A percentile compares a stretch with the other conserved stretches of the same genome.
These are phyloP conservation scores for Apodemia hepburni DNA, from an alignment of 2,888 invertebrate genomes.

Conservation along the genomic window DNA sequence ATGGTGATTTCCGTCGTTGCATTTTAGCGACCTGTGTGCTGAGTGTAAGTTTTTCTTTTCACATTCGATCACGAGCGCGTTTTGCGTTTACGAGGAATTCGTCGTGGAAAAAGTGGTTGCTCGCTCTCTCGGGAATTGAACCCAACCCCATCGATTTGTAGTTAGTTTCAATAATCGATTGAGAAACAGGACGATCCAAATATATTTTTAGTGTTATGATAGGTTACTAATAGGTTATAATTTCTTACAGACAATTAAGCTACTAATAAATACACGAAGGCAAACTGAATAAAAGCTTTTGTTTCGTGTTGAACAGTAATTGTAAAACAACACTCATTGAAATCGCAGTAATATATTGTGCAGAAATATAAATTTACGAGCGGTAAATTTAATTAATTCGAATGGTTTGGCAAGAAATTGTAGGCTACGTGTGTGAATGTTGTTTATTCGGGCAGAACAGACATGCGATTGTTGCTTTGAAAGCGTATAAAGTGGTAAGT, in stretches of 20 bases:
- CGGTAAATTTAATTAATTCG: slow-evolving; percentile 9
- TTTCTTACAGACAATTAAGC: background rate
- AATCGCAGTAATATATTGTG: slow-evolving; percentile 2
- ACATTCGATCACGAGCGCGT: too few relatives aligned
- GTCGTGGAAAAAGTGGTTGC: too few relatives aligned
- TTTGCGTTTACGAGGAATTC: too few relatives aligned
- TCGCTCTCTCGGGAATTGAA: too few relatives aligned
- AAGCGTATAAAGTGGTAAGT: background rate
- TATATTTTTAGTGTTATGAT: too few relatives aligned
- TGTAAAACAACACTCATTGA: slow-evolving; percentile 9
- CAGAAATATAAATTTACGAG: slow-evolving; percentile 4
- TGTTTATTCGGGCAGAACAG: slow-evolving; percentile 5
- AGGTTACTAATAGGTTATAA: background rate
- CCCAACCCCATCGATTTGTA: too few relatives aligned
- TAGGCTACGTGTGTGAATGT: background rate
- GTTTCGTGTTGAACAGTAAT: slow-evolving; percentile 6
- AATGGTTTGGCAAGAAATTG: slow-evolving; percentile 11
- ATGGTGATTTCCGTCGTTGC: too few relatives aligned
- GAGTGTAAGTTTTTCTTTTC: too few relatives aligned
- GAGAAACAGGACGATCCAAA: too few relatives aligned
- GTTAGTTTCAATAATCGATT: too few relatives aligned
- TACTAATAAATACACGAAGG: background rate
- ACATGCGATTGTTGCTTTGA: slow-evolving; percentile 6
- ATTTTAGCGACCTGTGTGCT: too few relatives aligned
- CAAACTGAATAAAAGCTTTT: background rate